Conservation (phyloP, 2,888 invertebrate genomes). For the Brachycybe producta region DNA sequence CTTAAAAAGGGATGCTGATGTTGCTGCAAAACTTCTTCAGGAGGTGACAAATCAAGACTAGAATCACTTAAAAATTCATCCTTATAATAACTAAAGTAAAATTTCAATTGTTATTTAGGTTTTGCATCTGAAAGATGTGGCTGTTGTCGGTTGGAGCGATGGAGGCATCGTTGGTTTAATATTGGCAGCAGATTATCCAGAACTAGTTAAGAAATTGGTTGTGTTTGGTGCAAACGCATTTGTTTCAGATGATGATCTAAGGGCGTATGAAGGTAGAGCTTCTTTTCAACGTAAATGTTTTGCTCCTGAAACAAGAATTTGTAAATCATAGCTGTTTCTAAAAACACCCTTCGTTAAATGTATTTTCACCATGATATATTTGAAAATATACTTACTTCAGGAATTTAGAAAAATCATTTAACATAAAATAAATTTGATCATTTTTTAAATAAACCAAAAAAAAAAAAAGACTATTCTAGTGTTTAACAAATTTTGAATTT, state of each 20-base stretch:
- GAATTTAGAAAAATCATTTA: too few species aligned
- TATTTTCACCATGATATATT: too few species aligned
- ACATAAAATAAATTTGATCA: too few species aligned
- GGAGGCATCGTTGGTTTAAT: slow-evolving; percentile 69
- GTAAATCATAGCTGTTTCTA: too few species aligned
- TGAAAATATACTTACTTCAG: too few species aligned
- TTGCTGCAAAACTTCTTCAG: slow-evolving; percentile 29
- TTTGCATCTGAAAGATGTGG: slow-evolving; percentile 53
- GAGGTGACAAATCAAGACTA: slow-evolving; percentile 10
- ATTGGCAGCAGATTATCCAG: slow-evolving; percentile 55
- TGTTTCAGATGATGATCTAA: slow-evolving; percentile 52
- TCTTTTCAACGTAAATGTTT: slow-evolving; percentile 5
- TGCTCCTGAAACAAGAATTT: too few species aligned
- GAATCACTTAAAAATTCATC: background rate
- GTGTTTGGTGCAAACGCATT: slow-evolving; percentile 68
- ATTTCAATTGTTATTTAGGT: slow-evolving; percentile 34
- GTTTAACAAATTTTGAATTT: background rate
- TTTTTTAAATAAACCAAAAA: too few species aligned
- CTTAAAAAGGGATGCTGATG: slow-evolving; percentile 32
- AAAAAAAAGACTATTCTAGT: background rate
- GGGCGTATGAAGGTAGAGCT: slow-evolving; percentile 48
- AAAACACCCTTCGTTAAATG: too few species aligned
- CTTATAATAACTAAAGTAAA: background rate
- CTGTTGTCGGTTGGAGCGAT: slow-evolving; percentile 78
- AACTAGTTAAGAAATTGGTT: slow-evolving; percentile 54